A percentile compares a stretch with the other conserved stretches of the same genome.
These are phyloP conservation scores for Cetonia aurata DNA, from an alignment of 2,888 invertebrate genomes.

Conservation along the genomic window DNA sequence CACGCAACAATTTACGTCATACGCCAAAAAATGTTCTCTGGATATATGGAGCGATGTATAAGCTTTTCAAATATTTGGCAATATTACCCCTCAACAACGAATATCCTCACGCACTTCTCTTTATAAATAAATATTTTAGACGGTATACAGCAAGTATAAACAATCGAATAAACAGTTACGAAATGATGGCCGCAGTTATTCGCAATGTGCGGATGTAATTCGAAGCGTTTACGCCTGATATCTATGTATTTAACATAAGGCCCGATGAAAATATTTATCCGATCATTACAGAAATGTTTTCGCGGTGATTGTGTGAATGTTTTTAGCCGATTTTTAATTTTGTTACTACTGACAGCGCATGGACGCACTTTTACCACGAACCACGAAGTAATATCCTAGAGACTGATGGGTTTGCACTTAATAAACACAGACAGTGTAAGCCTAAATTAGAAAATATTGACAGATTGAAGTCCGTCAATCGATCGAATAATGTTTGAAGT, in stretches of 20 bases:
- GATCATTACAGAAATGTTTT: constrained; percentile 22
- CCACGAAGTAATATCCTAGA: too few species aligned
- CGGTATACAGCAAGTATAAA: constrained; percentile 21
- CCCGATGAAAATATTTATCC: constrained; percentile 20
- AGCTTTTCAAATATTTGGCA: constrained; percentile 1
- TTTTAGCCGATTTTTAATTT: constrained; percentile 2
- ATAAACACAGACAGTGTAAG: constrained; percentile 16
- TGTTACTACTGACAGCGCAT: too few species aligned
- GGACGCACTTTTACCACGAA: too few species aligned
- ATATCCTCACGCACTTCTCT: constrained; percentile 1
- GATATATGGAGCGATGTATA: too few species aligned
- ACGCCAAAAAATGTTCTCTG: too few species aligned
- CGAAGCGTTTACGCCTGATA: constrained; percentile 13
- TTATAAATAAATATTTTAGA: constrained; percentile 22
- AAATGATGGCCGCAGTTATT: constrained; percentile 30
- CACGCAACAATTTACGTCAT: not conserved
- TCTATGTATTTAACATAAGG: constrained; percentile 28
- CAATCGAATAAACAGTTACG: constrained; percentile 30
- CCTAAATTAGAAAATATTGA: constrained; percentile 11
- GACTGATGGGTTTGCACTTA: constrained; percentile 14
- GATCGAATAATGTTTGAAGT: constrained; percentile 18
- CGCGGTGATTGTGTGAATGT: constrained; percentile 17
- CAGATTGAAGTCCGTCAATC: constrained; percentile 14
- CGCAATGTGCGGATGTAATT: constrained; percentile 33
- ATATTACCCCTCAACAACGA: constrained; percentile 7